These are phyloP conservation scores for Rousettus leschenaultii DNA, from an alignment of 2,113 vertebrate species.

Conservation along the genomic window DNA sequence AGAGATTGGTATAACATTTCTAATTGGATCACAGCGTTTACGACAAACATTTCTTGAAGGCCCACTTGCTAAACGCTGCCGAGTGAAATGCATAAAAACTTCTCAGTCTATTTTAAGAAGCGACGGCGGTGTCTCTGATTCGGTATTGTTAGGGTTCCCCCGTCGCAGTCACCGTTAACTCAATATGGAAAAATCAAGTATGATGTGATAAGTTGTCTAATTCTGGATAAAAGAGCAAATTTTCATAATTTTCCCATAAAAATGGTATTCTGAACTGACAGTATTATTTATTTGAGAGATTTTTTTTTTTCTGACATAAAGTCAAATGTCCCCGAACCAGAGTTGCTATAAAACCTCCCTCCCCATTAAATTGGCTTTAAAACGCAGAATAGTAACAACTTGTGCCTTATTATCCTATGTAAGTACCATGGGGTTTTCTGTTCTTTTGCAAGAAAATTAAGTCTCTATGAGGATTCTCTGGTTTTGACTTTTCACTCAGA, in stretches of 20 bases:
- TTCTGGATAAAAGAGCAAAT: neutral
- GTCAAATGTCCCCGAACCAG: neutral
- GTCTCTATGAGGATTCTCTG: neutral
- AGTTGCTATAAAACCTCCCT: neutral
- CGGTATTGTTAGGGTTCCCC: too few relatives aligned
- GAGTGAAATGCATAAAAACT: neutral
- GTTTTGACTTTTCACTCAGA: neutral
- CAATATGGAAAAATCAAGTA: neutral
- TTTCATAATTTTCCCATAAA: neutral
- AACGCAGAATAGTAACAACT: neutral
- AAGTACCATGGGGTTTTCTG: neutral
- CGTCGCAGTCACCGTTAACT: neutral
- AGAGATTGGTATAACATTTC: constrained; percentile 54
- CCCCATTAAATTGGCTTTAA: neutral
- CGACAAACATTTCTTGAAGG: constrained; percentile 51
- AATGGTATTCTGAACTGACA: neutral
- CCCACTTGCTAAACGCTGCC: neutral
- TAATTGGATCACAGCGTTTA: constrained; percentile 63
- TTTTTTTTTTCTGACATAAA: neutral
- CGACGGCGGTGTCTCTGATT: neutral
- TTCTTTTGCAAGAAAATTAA: neutral
- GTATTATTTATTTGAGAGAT: neutral
- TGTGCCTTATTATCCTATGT: neutral
- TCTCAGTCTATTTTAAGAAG: neutral
- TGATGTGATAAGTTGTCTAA: neutral